A percentile compares a stretch with the other conserved stretches of the same genome.
These are phyloP conservation scores for Candoia aspera DNA, from an alignment of 2,113 vertebrate species.

Conservation along the genomic window DNA sequence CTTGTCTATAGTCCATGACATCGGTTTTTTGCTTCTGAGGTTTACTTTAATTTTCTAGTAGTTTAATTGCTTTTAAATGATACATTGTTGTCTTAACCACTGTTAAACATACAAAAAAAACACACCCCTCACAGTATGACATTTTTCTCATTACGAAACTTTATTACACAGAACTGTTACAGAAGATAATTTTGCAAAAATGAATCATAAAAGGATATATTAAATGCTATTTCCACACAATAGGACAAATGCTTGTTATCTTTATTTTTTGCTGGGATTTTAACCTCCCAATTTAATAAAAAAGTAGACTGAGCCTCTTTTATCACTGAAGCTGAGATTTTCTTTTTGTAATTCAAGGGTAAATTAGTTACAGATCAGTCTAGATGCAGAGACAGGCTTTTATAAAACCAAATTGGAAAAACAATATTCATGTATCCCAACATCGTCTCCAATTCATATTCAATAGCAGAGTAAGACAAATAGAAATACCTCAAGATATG, in stretches of 20 bases:
- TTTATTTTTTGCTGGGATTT: conserved; percentile 10
- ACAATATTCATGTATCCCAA: neutral
- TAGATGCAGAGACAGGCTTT: conserved; percentile 3
- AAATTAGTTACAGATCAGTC: neutral
- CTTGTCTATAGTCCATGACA: neutral
- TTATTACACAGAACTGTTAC: neutral
- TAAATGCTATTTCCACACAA: conserved; percentile 35
- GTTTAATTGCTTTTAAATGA: neutral
- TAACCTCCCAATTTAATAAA: conserved; percentile 15
- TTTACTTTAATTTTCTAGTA: neutral
- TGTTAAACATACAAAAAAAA: neutral
- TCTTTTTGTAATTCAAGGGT: neutral
- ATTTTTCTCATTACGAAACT: neutral
- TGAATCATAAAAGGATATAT: neutral
- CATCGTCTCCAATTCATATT: conserved; percentile 13
- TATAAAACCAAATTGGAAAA: neutral
- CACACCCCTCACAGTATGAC: neutral
- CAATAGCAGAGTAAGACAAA: conserved; percentile 18
- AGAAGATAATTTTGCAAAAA: neutral
- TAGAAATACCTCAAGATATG: conserved; percentile 6
- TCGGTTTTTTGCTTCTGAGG: neutral
- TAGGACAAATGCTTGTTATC: conserved; percentile 33
- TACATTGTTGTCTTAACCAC: neutral
- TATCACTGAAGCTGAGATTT: neutral
- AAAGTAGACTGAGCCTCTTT: neutral